Evolutionary conservation across 1,140 invertebrate genomes (phyloP), one percentile per base, ranked within the genome.

Genomic region (Sminthurinus signatus): DNA sequence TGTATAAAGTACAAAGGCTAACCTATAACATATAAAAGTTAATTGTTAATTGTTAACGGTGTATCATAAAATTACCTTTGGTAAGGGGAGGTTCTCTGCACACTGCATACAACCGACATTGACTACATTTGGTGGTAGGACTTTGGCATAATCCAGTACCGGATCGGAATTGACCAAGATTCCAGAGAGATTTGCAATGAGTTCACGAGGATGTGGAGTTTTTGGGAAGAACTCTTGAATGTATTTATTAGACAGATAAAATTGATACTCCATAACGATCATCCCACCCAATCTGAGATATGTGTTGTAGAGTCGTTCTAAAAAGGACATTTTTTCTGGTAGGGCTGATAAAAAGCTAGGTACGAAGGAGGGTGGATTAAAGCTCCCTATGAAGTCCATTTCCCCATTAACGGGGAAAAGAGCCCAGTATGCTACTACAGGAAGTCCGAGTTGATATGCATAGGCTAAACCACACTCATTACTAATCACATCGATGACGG

Each of bases 381-480:
- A 62, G 29, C 50, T 43, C 32, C 52, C 44, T 28, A 60, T 64
- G 48, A 44, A 65, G 29, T 59, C 58, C 54, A 65, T 65, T 31
- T 65, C 62, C 29, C 61, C 58, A 54, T 51, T 50, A 15, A 65
- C 46, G 17, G 62, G 58, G 42, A 65, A 68, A 31, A 61, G 19
- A 19, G 57, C 57, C 61, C 61, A 64, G 42, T 62, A 64, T 8
- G 56, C 62, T 68, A 60, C 54, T 2, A 75, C 69, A 25, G 71
- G 74, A 10, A 68, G 73, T 27, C 74, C 72, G 43, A 73, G 71
- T 60, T 73, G 73, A 58, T 74, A 70, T 1, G 72, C 72, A n/a
- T 74, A 70, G 3, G 72, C 72, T 15, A 75, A 48, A 12, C 74
- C 64, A 52, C 73, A 72, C 57, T 76, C 75, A 51, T 72, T 73